Evolutionary conservation across 2,888 invertebrate species (phyloP).

Genomic region (Leptopilina syphax): DNA sequence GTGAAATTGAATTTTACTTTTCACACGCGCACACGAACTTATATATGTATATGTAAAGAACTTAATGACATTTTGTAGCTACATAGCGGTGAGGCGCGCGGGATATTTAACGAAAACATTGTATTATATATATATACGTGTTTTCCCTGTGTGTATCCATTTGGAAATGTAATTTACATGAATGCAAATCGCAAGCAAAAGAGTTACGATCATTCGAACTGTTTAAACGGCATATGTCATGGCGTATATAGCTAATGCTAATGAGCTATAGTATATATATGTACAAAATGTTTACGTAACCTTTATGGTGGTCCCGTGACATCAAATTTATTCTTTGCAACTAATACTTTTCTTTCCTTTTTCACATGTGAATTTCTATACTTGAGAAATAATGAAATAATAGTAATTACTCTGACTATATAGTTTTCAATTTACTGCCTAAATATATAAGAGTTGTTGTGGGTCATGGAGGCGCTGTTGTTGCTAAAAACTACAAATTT

Average conservation of each 20-base stretch:
- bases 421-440: too few species aligned
- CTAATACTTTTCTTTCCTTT: too few species aligned
- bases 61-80: slow-evolving; percentile 13
- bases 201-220: slow-evolving; percentile 37
- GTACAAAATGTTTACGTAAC: too few species aligned
- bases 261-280: too few species aligned
- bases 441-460: too few species aligned
- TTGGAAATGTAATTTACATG: slow-evolving; percentile 41
- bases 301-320: too few species aligned
- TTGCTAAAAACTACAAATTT: too few species aligned
- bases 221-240: slow-evolving; percentile 39
- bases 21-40: neutral
- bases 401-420: too few species aligned
- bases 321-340: too few species aligned
- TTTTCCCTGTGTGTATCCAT: slow-evolving; percentile 31
- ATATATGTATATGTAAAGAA: neutral
- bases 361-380: too few species aligned
- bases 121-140: neutral
- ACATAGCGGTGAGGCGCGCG: neutral
- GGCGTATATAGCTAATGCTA: slow-evolving; percentile 3
- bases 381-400: too few species aligned
- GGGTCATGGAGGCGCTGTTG: too few species aligned
- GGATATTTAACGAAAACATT: slow-evolving; percentile 30
- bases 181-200: slow-evolving; percentile 36
- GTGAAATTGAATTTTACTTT: slow-evolving; percentile 22